Base-by-base conservation (phyloP, 2,113 vertebrate genomes). In the Odobenus rosmarus region DNA sequence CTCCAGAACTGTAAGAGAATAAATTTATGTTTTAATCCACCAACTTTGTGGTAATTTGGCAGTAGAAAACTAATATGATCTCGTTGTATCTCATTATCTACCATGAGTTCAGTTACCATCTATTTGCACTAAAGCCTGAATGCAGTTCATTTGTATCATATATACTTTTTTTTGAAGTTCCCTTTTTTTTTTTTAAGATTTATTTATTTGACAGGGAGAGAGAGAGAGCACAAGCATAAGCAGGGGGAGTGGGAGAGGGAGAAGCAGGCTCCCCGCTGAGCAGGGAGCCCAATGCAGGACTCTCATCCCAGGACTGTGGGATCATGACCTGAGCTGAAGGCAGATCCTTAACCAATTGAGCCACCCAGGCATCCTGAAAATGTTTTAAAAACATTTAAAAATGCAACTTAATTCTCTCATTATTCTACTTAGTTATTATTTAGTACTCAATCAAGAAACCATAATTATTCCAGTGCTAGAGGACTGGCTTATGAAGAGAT, bases 371-470 rank as follows among this genome's bases (percentile, higher is more conserved):
- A 15, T 62, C 61, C 61, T 62, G 26, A 42, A 23, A 55, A n/a
- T 82, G 11, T 36, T 87, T 61, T 67, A 18, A 91, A 96, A 93
- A 55, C 49, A 88, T 24, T 69, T 86, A 82, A 84, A 95, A 55
- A 49, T 91, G n/a, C 42, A 83, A 71, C 24, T 83, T 71, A 24
- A 59, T 88, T 36, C 51, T 90, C 39, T 82, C 19, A 86, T 74
- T 61, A 5, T 84, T 95, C 39, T 95, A 15, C 49, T 87, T 51
- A 39, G 46, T 55, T 31, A 46, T 80, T 39, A 51, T 88, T 79
- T 72, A 59, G 8, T 51, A n/a, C 55, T 72, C 53, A 64, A 23
- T 19, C 51, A 67, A 93, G 77, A 53, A 89, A 67, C 9, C 53
- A 33, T 36, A n/a, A 1, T 84, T 79, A 36, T 94, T 55, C 74